These are phyloP conservation scores for Ctena decussata DNA, from an alignment of 2,888 invertebrate genomes.

Conservation along the genomic window DNA sequence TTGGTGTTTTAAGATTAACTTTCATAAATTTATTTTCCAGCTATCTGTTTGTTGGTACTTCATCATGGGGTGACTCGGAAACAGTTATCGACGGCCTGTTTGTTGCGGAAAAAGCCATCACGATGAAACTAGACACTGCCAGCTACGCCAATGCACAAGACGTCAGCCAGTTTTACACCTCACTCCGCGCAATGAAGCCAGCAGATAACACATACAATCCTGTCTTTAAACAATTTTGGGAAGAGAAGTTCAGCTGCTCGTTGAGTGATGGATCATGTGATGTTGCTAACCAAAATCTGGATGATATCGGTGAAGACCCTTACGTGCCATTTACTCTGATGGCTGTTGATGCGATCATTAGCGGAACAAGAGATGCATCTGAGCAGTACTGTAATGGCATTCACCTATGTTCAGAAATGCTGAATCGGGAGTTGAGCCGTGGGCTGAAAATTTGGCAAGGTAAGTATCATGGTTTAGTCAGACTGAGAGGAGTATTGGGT, in stretches of 20 bases:
- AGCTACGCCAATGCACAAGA: conserved; percentile 35
- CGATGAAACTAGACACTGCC: conserved; percentile 42
- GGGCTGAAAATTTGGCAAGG: conserved; percentile 28
- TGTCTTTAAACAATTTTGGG: conserved; percentile 70
- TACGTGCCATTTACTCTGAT: conserved; percentile 76
- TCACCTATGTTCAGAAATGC: conserved; percentile 68
- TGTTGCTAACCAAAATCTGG: conserved; percentile 7
- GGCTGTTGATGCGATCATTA: conserved; percentile 77
- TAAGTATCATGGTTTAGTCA: no score
- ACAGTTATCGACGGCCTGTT: conserved; percentile 49
- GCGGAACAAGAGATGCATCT: conserved; percentile 67
- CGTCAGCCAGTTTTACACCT: conserved; percentile 53
- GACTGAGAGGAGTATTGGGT: no score
- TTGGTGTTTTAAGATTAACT: no score
- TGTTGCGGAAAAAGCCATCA: conserved; percentile 52
- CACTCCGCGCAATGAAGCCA: conserved; percentile 61
- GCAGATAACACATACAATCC: conserved; percentile 54
- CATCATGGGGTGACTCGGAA: conserved; percentile 69
- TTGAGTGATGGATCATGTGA: conserved; percentile 48
- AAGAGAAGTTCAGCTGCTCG: conserved; percentile 68
- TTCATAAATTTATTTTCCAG: conserved; percentile 29
- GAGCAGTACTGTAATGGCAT: conserved; percentile 21
- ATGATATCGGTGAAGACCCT: conserved; percentile 38
- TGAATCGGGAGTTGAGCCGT: conserved; percentile 48
- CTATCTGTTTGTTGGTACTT: conserved; percentile 75